Evolutionary conservation across 2,113 vertebrate genomes (phyloP).

Genomic region (Archilochus colubris): DNA sequence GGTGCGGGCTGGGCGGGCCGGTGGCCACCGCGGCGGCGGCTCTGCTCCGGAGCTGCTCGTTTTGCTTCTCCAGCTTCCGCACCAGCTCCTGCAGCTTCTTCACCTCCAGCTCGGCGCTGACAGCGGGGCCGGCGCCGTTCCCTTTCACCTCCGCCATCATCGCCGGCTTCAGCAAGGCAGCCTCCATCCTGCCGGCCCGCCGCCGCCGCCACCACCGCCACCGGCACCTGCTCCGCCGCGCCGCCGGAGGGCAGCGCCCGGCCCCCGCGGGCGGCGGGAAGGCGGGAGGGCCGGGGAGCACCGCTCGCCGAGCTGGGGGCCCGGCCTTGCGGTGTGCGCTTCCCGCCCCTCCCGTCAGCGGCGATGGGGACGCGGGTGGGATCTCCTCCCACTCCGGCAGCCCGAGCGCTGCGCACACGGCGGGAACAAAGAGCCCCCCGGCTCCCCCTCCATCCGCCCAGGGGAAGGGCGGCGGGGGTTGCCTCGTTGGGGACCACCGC

Average conservation of each 20-base stretch:
- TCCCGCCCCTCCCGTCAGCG: constrained; percentile 17
- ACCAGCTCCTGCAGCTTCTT: constrained; percentile 95
- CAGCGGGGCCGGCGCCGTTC: constrained; percentile 75
- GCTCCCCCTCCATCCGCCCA: background rate
- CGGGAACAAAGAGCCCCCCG: constrained; percentile 79
- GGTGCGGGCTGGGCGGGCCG: constrained; percentile 66
- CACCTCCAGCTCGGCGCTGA: constrained; percentile 93
- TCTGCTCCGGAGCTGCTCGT: constrained; percentile 89
- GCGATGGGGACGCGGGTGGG: constrained; percentile 40
- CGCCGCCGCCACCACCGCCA: background rate
- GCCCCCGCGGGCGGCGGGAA: background rate
- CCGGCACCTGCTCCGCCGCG: background rate
- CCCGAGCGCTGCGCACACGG: constrained; percentile 44
- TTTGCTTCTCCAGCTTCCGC: constrained; percentile 91
- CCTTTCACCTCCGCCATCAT: constrained; percentile 82
- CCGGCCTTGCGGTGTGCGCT: background rate
- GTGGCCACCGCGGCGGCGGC: constrained; percentile 76
- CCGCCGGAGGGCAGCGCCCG: background rate
- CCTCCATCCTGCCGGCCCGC: constrained; percentile 67
- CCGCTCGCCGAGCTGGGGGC: background rate
- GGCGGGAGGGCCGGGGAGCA: background rate
- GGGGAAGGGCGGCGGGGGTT: background rate
- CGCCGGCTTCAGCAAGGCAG: constrained; percentile 73
- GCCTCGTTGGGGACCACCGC: background rate
- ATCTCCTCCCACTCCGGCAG: constrained; percentile 73